These are phyloP conservation scores for Halisarca cf. caerulea DNA, from an alignment of 37 sponge, comb jelly and placozoan genomes.

Conservation along the genomic window DNA sequence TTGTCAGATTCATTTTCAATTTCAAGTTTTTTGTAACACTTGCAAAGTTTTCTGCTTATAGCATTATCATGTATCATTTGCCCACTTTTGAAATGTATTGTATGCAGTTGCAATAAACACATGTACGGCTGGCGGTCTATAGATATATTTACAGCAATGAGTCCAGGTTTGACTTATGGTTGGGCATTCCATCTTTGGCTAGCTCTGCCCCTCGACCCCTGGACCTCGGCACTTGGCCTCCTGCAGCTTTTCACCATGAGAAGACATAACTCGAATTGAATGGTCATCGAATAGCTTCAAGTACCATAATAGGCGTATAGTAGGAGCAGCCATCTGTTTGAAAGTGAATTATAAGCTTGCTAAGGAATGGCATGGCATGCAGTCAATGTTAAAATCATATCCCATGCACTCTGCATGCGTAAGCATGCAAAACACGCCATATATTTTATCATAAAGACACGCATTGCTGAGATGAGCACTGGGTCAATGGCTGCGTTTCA, in stretches of 20 bases:
- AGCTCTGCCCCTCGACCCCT: background rate
- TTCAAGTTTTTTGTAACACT: background rate
- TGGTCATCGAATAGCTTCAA: background rate
- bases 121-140: background rate
- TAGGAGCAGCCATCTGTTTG: background rate
- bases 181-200: background rate
- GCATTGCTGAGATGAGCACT: too few species aligned
- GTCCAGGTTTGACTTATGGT: background rate
- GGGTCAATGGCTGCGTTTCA: too few species aligned
- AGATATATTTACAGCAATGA: background rate
- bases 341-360: too few species aligned
- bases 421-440: too few species aligned
- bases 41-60: background rate
- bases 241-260: background rate
- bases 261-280: background rate
- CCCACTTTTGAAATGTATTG: background rate
- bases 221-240: constrained; percentile 5
- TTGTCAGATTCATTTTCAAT: background rate
- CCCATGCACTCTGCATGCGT: too few species aligned
- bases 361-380: too few species aligned
- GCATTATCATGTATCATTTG: background rate
- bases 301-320: background rate
- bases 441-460: too few species aligned
- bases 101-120: background rate
- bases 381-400: too few species aligned